Percentiles rank a stretch among this genome's conserved stretches.
These are phyloP conservation scores for Progne subis DNA, from an alignment of 2,113 vertebrate genomes.

Conservation along the genomic window DNA sequence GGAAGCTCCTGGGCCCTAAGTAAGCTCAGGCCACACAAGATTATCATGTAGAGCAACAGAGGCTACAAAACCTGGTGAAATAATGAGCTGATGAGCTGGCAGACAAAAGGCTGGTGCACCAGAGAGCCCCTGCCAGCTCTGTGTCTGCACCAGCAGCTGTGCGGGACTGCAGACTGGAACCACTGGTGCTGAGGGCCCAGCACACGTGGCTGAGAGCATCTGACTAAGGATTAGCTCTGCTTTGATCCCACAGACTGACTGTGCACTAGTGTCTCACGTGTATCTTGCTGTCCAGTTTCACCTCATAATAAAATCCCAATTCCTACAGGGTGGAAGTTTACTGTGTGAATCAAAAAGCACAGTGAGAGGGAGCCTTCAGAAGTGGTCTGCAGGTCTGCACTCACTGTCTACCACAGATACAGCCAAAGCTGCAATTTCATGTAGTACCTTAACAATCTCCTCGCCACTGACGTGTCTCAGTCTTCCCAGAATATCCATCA, in stretches of 20 bases:
- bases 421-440: background rate
- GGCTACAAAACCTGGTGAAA: background rate
- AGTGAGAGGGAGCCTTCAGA: background rate
- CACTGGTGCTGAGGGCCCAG: background rate
- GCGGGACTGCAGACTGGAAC: background rate
- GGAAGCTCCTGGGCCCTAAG: background rate
- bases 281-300: background rate
- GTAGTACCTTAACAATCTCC: conserved; percentile 91
- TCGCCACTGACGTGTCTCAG: conserved; percentile 92
- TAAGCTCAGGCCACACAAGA: background rate
- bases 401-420: background rate
- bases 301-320: background rate
- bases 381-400: background rate
- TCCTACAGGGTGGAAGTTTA: background rate
- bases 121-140: background rate
- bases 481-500: conserved; percentile 91
- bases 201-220: background rate
- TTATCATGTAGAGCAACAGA: accelerated
- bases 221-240: background rate
- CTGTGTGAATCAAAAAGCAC: background rate
- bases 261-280: background rate
- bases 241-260: background rate
- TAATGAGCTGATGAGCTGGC: background rate
- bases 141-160: background rate
- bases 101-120: background rate